phyloP scores from a whole-genome alignment of 2,113 vertebrate genomes.

The Lonchura striata region DNA sequence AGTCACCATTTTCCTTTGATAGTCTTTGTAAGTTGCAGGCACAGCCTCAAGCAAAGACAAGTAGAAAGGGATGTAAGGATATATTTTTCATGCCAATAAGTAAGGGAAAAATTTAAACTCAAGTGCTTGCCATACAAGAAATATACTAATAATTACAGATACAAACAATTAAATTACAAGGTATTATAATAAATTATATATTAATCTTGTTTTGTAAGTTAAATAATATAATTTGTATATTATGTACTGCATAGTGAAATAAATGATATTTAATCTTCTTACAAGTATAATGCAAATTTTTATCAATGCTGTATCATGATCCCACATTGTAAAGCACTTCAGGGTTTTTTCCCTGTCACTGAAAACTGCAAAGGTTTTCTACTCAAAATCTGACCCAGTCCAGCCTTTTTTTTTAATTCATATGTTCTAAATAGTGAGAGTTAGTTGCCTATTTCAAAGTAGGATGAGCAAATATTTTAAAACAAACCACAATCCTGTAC shows the following conservation, averaged over 20 bases:
- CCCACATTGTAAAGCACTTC: background rate
- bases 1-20: slow-evolving; percentile 47
- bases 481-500: background rate
- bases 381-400: background rate
- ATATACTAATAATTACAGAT: background rate
- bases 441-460: background rate
- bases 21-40: slow-evolving; percentile 29
- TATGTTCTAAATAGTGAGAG: background rate
- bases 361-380: background rate
- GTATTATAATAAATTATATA: background rate
- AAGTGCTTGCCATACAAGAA: background rate
- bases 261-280: background rate
- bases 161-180: background rate
- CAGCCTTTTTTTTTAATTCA: background rate
- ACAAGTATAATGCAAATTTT: background rate
- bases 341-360: fast-evolving
- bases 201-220: background rate
- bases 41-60: slow-evolving; percentile 7
- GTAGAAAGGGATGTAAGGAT: background rate
- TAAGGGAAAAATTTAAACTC: background rate
- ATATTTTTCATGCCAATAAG: background rate
- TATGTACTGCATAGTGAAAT: background rate
- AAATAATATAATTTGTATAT: background rate
- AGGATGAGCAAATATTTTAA: background rate
- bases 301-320: background rate